Evolutionary conservation across 2,797 vertebrate species (phyloP).

Genomic region (Silurus lanzhouensis): DNA sequence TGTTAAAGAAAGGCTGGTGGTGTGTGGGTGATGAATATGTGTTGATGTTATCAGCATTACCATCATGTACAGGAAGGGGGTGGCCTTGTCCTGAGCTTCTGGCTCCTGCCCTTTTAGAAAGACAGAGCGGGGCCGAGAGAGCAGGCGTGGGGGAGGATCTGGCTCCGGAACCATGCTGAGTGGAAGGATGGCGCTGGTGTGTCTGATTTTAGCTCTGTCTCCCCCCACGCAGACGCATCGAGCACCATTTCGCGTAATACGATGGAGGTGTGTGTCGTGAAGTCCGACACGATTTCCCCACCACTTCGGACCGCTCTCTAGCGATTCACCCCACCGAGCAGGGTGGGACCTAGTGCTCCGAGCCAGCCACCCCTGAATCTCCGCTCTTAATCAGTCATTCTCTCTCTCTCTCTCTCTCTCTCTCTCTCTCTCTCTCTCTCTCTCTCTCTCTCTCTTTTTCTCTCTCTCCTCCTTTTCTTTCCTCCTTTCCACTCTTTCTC

Average conservation of each 20-base stretch:
- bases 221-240: neutral
- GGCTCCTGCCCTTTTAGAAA: neutral
- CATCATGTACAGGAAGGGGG: neutral
- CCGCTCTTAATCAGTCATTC: conserved; percentile 34
- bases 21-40: neutral
- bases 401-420: conserved; percentile 9
- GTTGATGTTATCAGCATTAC: neutral
- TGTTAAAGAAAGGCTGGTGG: neutral
- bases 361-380: conserved; percentile 32
- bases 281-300: neutral
- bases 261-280: neutral
- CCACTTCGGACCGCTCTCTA: neutral
- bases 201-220: conserved; percentile 23
- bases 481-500: neutral
- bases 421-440: conserved; percentile 34
- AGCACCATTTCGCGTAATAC: neutral
- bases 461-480: conserved; percentile 25
- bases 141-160: neutral
- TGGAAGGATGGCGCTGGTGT: conserved; percentile 19
- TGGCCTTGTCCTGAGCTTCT: conserved; percentile 8
- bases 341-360: conserved; percentile 9
- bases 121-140: neutral
- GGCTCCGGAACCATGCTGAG: conserved; percentile 47
- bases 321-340: conserved; percentile 28
- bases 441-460: conserved; percentile 23